phyloP scores from a whole-genome alignment of 53 echinoderm and acorn worm genomes.

The Crossaster papposus region DNA sequence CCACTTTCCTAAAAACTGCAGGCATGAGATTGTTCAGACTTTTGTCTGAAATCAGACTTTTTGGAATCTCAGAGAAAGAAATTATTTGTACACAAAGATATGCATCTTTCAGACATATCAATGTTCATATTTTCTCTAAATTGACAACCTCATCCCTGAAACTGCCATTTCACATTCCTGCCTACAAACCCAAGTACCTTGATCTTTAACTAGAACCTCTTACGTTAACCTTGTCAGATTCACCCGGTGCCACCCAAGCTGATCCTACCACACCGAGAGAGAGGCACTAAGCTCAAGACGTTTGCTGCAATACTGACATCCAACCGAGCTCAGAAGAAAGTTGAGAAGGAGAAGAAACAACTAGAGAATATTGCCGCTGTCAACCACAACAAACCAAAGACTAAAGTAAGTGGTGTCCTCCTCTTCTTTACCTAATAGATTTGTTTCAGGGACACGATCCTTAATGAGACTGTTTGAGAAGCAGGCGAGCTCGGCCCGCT shows the following conservation, averaged over 20 bases:
- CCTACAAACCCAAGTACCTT: neutral
- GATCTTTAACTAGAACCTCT: neutral
- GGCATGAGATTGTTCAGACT: too few species aligned
- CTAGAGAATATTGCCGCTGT: neutral
- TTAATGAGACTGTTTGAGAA: too few species aligned
- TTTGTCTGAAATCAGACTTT: too few species aligned
- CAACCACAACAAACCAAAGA: constrained; percentile 47
- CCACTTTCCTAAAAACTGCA: too few species aligned
- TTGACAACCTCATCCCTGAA: too few species aligned
- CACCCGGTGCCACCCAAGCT: constrained; percentile 85
- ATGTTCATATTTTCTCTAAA: too few species aligned
- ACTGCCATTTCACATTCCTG: too few species aligned
- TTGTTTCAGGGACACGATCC: neutral
- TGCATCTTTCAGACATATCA: too few species aligned
- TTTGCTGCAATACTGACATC: constrained; percentile 86
- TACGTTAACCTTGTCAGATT: constrained; percentile 35
- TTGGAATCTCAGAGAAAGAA: too few species aligned
- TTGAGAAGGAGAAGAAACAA: constrained; percentile 51
- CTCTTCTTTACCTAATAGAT: neutral
- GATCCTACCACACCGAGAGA: constrained; percentile 87
- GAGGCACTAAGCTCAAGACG: constrained; percentile 95
- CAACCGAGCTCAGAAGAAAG: constrained; percentile 73
- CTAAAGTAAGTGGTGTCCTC: constrained; percentile 31
- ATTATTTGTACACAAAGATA: too few species aligned
- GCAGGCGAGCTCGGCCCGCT: too few species aligned